phyloP scores from a whole-genome alignment of 2,888 invertebrate genomes.

The Drosophila neonasuta region DNA sequence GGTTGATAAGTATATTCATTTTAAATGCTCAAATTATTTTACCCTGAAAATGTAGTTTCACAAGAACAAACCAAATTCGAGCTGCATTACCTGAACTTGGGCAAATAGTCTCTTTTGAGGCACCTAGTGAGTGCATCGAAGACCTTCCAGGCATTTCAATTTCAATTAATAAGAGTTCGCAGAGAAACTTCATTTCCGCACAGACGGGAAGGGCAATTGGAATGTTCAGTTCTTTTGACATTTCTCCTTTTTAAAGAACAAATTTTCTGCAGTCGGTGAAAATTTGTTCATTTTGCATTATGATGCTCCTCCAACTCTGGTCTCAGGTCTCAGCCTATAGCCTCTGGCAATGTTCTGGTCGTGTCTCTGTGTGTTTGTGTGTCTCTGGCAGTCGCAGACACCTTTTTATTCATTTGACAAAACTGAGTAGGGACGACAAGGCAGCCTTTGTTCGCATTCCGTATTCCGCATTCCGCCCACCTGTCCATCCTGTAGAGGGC shows the following conservation, averaged over 20 bases:
- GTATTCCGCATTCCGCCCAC: constrained; percentile 3
- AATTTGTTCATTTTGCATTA: constrained; percentile 59
- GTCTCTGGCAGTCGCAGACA: constrained; percentile 41
- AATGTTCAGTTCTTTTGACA: constrained; percentile 42
- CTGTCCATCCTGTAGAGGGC: constrained; percentile 6
- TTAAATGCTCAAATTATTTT: no score
- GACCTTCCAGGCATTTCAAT: constrained; percentile 51
- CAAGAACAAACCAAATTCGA: no score
- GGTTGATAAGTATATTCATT: no score
- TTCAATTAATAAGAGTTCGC: constrained; percentile 53
- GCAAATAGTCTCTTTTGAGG: neutral
- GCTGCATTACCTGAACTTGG: no score
- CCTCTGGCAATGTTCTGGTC: constrained; percentile 36
- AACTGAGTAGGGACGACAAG: constrained; percentile 44
- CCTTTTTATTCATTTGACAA: constrained; percentile 66
- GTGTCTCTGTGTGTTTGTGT: constrained; percentile 5
- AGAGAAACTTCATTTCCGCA: constrained; percentile 46
- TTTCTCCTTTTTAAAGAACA: constrained; percentile 43
- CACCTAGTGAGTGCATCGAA: constrained; percentile 12
- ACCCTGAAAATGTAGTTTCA: no score
- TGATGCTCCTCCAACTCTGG: neutral
- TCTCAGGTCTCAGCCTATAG: constrained; percentile 4
- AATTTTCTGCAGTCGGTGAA: constrained; percentile 51
- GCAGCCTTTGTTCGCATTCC: constrained; percentile 30
- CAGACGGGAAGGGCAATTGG: neutral